Evolutionary conservation across 2,888 invertebrate genomes (phyloP), one percentile per base, ranked within the genome.

Genomic region (Synergus itoensis): DNA sequence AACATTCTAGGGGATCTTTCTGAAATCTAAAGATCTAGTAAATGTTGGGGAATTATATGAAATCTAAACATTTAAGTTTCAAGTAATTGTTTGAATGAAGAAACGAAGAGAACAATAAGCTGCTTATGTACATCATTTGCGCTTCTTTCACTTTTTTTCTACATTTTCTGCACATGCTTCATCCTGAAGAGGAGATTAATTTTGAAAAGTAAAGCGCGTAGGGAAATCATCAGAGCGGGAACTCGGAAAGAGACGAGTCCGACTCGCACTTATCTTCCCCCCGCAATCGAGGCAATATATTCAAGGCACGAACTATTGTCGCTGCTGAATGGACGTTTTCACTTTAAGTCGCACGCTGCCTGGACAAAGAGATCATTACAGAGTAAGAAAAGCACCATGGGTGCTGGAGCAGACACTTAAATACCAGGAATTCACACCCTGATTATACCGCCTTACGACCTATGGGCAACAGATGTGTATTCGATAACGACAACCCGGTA

Each of bases 361-460:
- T 77, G 90, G 88, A 91, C 90, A 91, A 91, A 91, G 90, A 90
- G 90, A 90, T 91, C 90, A 89, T 90, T 90, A 90, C 89, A 79
- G 85, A 83, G 80, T 81, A 80, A 89, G 88, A 88, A 89, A 88
- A 86, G 85, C 83, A 78, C 84, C 67, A 67, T 67, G 48, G 83
- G 83, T 84, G 86, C 81, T 84, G 83, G 79, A 83, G 83, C 86
- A 85, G 90, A 90, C 90, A 89, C 88, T 89, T 89, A 89, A 90
- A 89, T 87, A 88, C 88, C 88, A 88, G 89, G 88, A 89, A 90
- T 90, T 90, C 89, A 89, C 90, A 88, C 89, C 88, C 87, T 88
- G 89, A 89, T 90, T 90, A 89, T 89, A 88, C 85, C 86, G 85
- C 80, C 83, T 76, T 81, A 69, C 65, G 75, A 78, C 75, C 78